Evolutionary conservation across 2,888 invertebrate species (phyloP), one percentile per base, ranked within the genome.

Genomic region (Paralinhomoeus sp.): DNA sequence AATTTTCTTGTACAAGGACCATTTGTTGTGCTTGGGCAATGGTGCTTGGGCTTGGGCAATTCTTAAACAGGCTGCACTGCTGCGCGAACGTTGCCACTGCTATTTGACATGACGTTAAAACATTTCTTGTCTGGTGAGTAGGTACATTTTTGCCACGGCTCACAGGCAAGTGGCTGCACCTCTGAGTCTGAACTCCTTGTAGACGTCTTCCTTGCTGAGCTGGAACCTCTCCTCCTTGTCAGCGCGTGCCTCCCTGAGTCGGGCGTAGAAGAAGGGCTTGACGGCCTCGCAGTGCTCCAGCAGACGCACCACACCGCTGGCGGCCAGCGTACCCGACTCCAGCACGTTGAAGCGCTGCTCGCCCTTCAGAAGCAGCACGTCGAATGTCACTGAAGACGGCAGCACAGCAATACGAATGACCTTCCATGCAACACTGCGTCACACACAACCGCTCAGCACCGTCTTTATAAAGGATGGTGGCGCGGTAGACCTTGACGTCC

Each of bases 391-490:
- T 53, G 46, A 49, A 53, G n/a, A n/a, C n/a, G n/a, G n/a, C n/a
- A n/a, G n/a, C n/a, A n/a, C n/a, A n/a, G n/a, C n/a, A n/a, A n/a
- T n/a, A n/a, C n/a, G n/a, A n/a, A n/a, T n/a, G n/a, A n/a, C n/a
- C n/a, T n/a, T n/a, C n/a, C n/a, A n/a, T n/a, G n/a, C n/a, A n/a
- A n/a, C n/a, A n/a, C 27, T 27, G 12, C 27, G 12, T 5, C 12
- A 27, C n/a, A 7, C n/a, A 3, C 35, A 3, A 3, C n/a, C 35
- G 35, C n/a, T 37, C 37, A 33, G 9, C 9, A 41, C 23, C 13
- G 48, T 80, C 78, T 58, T 79, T 78, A 21, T 80, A 78, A 64
- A 91, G 71, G 52, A 89, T 83, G 3, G 89, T 89, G 5, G 89
- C 87, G 43, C 85, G 73, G 54, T 77, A 76, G 64, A 91, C 83